Evolutionary conservation across 35 echinoderm and acorn worm genomes (phyloP), one percentile per base, ranked within the genome.

Genomic region (Acanthaster planci): DNA sequence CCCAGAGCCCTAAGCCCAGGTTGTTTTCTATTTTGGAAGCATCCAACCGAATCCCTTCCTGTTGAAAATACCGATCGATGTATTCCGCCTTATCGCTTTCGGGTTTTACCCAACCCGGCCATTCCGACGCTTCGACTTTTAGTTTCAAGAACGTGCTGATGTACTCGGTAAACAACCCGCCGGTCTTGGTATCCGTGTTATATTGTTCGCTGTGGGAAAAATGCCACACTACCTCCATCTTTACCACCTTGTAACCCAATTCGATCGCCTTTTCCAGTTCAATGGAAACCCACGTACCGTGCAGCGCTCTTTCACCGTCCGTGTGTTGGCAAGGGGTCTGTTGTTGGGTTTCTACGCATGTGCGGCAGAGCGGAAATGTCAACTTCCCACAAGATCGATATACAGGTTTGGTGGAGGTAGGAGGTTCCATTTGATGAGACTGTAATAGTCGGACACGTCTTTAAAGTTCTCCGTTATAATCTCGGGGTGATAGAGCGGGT

Each of bases 151-250:
- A 92, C 2, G 77, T 87, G 78, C 84, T 90, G 18, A 93, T 86
- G 76, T 89, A 93, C 7, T 76, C 55, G 6, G 92, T 86, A 21
- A 93, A 93, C 19, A 82, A 39, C 8, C 91, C 82, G 8, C 85
- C 91, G 18, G 77, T 50, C 40, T 86, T 18, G 4, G 78, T 90
- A 5, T 55, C 42, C 23, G 78, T 77, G 44, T 94, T 51, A 37
- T 90, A 94, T 18, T n/a, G n/a, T n/a, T 79, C 42, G 7, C 67
- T 81, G 15, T 90, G 9, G 1, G 78, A 18, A 68, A 89, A 93
- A 76, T 93, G 92, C 92, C 86, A 93, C 2, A 93, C 92, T 19
- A 88, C 87, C 42, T 94, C 87, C 14, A 94, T 80, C 0, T 87
- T 26, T 22, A 60, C 22, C 14, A 95, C 30, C 37, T 47, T 60